Evolutionary conservation across 2,797 vertebrate species (phyloP).

Genomic region (Myripristis murdjan): DNA sequence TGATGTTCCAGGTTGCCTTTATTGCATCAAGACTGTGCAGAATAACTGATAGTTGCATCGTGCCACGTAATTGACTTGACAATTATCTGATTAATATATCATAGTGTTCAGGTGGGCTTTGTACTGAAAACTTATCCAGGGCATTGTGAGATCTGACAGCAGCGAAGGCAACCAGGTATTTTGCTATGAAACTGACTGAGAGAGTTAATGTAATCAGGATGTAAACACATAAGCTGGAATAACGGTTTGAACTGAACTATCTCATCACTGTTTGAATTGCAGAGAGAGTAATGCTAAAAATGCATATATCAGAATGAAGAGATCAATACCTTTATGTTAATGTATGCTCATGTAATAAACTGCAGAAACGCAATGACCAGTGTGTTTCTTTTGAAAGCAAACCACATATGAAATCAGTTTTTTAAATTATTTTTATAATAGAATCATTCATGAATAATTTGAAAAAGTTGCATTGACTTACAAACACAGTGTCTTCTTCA

Average conservation of each 20-base stretch:
- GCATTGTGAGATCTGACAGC: constrained; percentile 24
- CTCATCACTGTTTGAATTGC: constrained; percentile 2
- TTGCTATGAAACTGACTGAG: not conserved
- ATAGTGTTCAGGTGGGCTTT: constrained; percentile 20
- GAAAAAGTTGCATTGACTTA: constrained; percentile 5
- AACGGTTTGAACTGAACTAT: constrained; percentile 9
- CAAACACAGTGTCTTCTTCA: not conserved
- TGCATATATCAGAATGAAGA: constrained; percentile 57
- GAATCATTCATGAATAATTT: not conserved
- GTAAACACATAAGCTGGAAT: constrained; percentile 33
- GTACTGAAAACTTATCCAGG: constrained; percentile 3
- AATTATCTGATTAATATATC: constrained; percentile 12
- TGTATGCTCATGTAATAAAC: constrained; percentile 83
- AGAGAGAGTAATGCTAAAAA: constrained; percentile 25
- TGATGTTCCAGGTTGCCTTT: constrained; percentile 20
- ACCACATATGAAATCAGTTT: not conserved
- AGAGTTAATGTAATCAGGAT: constrained; percentile 15
- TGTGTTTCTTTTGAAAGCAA: constrained; percentile 35
- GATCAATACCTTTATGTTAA: constrained; percentile 65
- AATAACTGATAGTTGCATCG: not conserved
- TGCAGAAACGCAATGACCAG: constrained; percentile 53
- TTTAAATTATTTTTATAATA: constrained; percentile 30
- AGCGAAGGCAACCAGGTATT: not conserved
- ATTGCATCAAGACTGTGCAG: constrained; percentile 24
- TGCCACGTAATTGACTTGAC: not conserved